These are phyloP conservation scores for Blastobasis adustella DNA, from an alignment of 2,888 invertebrate genomes.

Conservation along the genomic window DNA sequence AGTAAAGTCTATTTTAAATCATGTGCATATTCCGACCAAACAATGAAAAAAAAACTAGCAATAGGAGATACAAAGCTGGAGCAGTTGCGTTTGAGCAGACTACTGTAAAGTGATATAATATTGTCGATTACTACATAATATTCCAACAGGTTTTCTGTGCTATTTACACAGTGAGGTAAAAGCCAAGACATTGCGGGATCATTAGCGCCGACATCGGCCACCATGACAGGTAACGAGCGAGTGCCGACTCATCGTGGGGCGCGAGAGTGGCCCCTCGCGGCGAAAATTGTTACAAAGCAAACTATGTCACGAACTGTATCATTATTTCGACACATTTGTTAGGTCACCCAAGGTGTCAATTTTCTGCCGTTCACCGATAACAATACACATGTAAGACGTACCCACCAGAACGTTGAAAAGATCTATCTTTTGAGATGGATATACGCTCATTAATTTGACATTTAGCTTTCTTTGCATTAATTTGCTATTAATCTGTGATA, in stretches of 20 bases:
- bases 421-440: no score
- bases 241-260: slow-evolving; percentile 57
- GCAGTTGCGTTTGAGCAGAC: slow-evolving; percentile 33
- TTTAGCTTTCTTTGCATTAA: no score
- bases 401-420: no score
- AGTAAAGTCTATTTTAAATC: slow-evolving; percentile 65
- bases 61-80: slow-evolving; percentile 27
- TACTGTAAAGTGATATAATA: slow-evolving; percentile 31
- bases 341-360: background rate
- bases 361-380: background rate
- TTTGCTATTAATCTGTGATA: no score
- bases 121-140: slow-evolving; percentile 3
- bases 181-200: slow-evolving; percentile 36
- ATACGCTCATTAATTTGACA: no score
- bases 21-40: slow-evolving; percentile 52
- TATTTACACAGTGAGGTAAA: slow-evolving; percentile 3
- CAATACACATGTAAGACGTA: no score
- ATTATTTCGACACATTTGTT: slow-evolving; percentile 41
- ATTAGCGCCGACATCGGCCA: slow-evolving; percentile 56
- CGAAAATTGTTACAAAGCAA: slow-evolving; percentile 64
- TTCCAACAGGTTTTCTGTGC: background rate
- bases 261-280: slow-evolving; percentile 57
- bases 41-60: slow-evolving; percentile 34
- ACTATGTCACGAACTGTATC: slow-evolving; percentile 58
- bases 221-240: slow-evolving; percentile 61